Conservation (phyloP, 2,113 vertebrate species). For the Rhizomys pruinosus region DNA sequence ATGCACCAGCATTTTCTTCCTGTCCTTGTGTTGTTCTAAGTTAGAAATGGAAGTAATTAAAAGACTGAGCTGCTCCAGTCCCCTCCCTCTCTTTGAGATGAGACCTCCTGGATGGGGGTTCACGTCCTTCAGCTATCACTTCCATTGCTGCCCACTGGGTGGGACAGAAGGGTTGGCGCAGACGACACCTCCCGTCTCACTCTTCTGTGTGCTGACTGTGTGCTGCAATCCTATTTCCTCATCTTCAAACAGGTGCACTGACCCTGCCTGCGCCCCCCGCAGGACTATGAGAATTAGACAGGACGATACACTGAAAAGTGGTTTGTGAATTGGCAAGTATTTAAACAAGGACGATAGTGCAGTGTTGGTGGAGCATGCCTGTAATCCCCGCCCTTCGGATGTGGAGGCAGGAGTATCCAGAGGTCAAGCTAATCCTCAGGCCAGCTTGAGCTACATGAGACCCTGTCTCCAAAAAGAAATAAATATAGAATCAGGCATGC, state of each 20-base stretch:
- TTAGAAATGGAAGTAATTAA: slow-evolving; percentile 5
- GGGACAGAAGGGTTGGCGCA: not conserved
- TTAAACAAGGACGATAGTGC: not conserved
- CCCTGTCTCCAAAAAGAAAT: not conserved
- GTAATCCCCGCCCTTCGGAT: not conserved
- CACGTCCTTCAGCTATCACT: not conserved
- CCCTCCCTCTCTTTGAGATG: not conserved
- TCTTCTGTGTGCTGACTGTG: not conserved
- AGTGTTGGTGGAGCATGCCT: not conserved
- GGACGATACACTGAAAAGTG: not conserved
- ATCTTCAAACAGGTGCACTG: not conserved
- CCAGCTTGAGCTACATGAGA: not conserved
- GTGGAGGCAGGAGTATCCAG: not conserved
- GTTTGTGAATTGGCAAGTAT: not conserved
- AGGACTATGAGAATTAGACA: not conserved
- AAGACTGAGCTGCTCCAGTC: not conserved
- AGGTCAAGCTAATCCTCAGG: not conserved
- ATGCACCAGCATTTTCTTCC: not conserved
- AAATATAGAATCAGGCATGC: not conserved
- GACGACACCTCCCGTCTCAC: not conserved
- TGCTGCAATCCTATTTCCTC: not conserved
- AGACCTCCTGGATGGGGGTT: not conserved
- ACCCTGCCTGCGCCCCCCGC: not conserved
- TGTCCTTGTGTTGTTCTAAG: not conserved
- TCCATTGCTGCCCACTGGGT: not conserved